These are phyloP conservation scores for Ricordea florida DNA, from an alignment of 92 coral and sea anemone genomes.

Conservation along the genomic window DNA sequence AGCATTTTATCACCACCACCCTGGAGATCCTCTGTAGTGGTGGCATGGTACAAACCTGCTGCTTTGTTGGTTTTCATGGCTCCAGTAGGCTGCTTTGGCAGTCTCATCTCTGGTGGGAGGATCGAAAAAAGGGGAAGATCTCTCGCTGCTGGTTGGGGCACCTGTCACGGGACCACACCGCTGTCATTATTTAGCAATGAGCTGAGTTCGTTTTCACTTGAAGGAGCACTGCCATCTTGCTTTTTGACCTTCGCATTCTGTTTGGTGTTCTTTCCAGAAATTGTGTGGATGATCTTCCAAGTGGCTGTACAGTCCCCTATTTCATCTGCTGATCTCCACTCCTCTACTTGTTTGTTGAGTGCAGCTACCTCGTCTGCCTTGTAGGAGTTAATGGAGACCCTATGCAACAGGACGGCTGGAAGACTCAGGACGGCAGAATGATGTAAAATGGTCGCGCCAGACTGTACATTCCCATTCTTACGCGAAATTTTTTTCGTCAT, in stretches of 20 bases:
- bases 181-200: background rate
- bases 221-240: background rate
- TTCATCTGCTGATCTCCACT: background rate
- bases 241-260: background rate
- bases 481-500: too few species aligned
- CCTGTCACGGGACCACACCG: background rate
- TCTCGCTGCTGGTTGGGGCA: background rate
- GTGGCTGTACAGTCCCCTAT: background rate
- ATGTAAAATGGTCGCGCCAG: too few species aligned
- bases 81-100: background rate
- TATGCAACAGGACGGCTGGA: too few species aligned
- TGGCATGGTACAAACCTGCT: background rate
- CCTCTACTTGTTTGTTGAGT: background rate
- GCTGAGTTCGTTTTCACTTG: slow-evolving; percentile 9
- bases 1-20: background rate
- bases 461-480: too few species aligned
- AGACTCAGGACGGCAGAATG: too few species aligned
- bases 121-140: background rate
- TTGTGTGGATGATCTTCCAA: background rate
- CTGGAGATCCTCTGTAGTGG: background rate
- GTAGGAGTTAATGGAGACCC: too few species aligned
- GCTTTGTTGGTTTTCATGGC: slow-evolving; percentile 13
- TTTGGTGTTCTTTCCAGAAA: background rate
- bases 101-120: background rate
- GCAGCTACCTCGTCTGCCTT: background rate